Percentiles rank a stretch among this genome's conserved stretches.
Evolutionary conservation across 1,140 invertebrate species (phyloP).

Genomic region (Melanaphis sacchari): DNA sequence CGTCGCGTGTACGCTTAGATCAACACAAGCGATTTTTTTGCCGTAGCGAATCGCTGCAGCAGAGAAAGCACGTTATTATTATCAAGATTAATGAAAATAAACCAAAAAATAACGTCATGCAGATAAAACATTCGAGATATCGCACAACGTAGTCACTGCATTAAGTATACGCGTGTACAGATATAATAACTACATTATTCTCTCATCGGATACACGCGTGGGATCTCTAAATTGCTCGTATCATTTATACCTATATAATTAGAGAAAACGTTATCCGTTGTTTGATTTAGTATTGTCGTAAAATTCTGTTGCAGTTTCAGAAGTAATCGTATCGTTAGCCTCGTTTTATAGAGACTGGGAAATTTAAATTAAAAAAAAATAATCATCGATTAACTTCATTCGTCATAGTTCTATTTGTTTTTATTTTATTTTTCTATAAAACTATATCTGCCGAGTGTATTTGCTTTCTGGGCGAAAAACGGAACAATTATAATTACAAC

Average conservation of each 20-base stretch:
- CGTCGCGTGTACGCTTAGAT: neutral
- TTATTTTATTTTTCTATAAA: neutral
- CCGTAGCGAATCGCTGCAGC: neutral
- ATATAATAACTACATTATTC: neutral
- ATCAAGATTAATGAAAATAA: neutral
- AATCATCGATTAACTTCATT: neutral
- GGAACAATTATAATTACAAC: neutral
- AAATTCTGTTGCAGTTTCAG: neutral
- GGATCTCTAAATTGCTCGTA: neutral
- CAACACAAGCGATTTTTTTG: neutral
- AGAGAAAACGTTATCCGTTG: neutral
- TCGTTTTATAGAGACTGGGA: neutral
- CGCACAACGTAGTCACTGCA: neutral
- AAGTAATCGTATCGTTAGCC: neutral
- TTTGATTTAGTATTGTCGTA: neutral
- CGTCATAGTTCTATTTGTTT: neutral
- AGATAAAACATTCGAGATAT: neutral
- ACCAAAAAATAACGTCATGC: slow-evolving; percentile 10
- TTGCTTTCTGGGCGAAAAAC: neutral
- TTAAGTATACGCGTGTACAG: neutral
- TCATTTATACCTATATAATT: neutral
- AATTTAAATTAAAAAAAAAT: neutral
- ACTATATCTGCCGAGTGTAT: neutral
- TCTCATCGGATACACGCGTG: neutral
- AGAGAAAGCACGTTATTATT: neutral